Evolutionary conservation across 2,888 invertebrate genomes (phyloP).

Genomic region (Scaptodrosophila latifasciaeformis): DNA sequence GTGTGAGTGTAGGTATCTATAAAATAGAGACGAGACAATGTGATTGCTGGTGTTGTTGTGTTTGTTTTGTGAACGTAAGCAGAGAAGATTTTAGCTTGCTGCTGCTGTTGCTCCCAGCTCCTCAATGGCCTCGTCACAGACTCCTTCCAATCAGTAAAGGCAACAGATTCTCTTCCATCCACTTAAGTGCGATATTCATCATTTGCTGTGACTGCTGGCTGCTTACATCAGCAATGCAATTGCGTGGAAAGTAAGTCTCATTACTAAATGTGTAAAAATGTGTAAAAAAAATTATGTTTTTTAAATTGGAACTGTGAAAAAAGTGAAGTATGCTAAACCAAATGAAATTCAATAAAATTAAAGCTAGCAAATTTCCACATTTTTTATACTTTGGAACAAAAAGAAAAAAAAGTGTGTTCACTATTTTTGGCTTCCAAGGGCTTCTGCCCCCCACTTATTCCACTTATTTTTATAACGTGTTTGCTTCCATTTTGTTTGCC

Average conservation of each 20-base stretch:
- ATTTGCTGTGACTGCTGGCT: no score
- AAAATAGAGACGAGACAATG: background rate
- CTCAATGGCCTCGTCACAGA: no score
- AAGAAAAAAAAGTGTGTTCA: no score
- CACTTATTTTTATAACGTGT: slow-evolving; percentile 25
- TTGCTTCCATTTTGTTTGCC: slow-evolving; percentile 29
- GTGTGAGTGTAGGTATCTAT: background rate
- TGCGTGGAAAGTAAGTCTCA: slow-evolving; percentile 58
- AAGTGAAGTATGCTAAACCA: slow-evolving; percentile 26
- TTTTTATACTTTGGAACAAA: no score
- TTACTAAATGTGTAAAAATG: slow-evolving; percentile 37
- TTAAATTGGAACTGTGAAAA: slow-evolving; percentile 38
- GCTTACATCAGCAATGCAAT: slow-evolving; percentile 50
- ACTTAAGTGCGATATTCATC: no score
- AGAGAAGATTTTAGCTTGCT: slow-evolving; percentile 1
- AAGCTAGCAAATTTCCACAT: no score
- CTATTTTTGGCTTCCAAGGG: no score
- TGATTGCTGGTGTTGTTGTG: background rate
- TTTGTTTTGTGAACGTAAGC: background rate
- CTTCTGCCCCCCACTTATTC: slow-evolving; percentile 47
- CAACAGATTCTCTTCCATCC: no score
- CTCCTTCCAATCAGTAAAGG: no score
- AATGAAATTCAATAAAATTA: slow-evolving; percentile 66
- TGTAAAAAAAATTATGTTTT: slow-evolving; percentile 25
- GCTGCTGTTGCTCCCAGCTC: slow-evolving; percentile 26